Evolutionary conservation across 2,888 invertebrate genomes (phyloP), one percentile per base, ranked within the genome.

Genomic region (Drosophila quinaria): DNA sequence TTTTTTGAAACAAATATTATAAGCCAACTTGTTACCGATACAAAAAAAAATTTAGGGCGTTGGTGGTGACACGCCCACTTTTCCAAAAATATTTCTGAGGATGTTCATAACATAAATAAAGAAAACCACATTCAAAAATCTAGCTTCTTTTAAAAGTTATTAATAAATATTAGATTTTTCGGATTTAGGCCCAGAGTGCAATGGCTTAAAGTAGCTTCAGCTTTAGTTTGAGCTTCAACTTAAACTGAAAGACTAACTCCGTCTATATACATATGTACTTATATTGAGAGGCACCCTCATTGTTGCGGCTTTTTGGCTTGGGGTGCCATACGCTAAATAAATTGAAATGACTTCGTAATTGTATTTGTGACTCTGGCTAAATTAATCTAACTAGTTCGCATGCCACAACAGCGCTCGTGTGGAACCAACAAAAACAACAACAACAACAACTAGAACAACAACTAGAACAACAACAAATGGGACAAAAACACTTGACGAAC

Each of bases 281-380:
- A 8, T 29, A 2, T 29, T 29, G 29, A 9, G 33, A n/a, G 33
- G 39, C 54, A 70, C 56, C 58, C 70, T 71, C 42, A 25, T 37
- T 44, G 49, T 70, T 61, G 62, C 44, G 78, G 67, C 75, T 81
- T 73, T 37, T 56, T 49, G 56, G 46, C 44, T 56, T 44, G 56
- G 35, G 35, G 46, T 56, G 78, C 63, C 71, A 70, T 69, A 66
- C 75, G 81, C 78, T 80, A 71, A 86, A 86, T 90, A 90, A 86
- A 90, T 89, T 89, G 86, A 86, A 86, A 86, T 87, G 87, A 89
- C 79, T 81, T 78, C 74, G 87, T 87, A 87, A 87, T 87, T 87
- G 89, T 90, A 87, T 90, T 90, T 87, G 90, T 59, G 89, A 74
- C 85, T 84, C 75, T 70, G 73, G 79, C 87, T 74, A 80, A 86